A percentile compares a stretch with the other conserved stretches of the same genome.
These are phyloP conservation scores for Pogonocichla stellata DNA, from an alignment of 2,113 vertebrate species.

Conservation along the genomic window DNA sequence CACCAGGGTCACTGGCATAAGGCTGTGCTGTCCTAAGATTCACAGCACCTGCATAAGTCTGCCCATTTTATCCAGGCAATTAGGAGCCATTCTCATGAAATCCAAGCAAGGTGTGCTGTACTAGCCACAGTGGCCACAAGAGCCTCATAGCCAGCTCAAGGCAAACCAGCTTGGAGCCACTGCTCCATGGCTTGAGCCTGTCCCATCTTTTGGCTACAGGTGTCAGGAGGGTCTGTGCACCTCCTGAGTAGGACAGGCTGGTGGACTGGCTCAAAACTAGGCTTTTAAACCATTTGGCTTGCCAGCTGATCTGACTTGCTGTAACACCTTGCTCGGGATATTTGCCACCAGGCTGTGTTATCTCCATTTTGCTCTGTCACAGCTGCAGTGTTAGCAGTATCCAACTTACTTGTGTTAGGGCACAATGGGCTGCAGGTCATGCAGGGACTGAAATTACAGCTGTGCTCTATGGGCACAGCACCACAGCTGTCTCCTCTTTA, in stretches of 20 bases:
- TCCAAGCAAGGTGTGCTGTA: not conserved
- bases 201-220: not conserved
- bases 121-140: rapidly evolving
- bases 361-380: not conserved
- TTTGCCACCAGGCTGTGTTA: not conserved
- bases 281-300: not conserved
- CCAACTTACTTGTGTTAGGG: not conserved
- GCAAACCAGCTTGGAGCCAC: not conserved
- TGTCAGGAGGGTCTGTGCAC: not conserved
- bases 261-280: not conserved
- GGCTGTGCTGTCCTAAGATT: not conserved
- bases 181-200: rapidly evolving
- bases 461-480: not conserved
- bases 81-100: not conserved
- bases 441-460: not conserved
- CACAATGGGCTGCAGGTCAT: not conserved
- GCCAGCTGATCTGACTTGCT: not conserved
- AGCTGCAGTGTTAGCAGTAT: not conserved
- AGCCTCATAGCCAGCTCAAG: not conserved
- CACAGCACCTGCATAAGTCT: not conserved
- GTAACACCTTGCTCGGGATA: rapidly evolving
- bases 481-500: not conserved
- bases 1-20: rapidly evolving
- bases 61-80: not conserved
- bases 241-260: not conserved